Base-by-base conservation (phyloP, 2,888 invertebrate species). In the Cataglyphis cursor region DNA sequence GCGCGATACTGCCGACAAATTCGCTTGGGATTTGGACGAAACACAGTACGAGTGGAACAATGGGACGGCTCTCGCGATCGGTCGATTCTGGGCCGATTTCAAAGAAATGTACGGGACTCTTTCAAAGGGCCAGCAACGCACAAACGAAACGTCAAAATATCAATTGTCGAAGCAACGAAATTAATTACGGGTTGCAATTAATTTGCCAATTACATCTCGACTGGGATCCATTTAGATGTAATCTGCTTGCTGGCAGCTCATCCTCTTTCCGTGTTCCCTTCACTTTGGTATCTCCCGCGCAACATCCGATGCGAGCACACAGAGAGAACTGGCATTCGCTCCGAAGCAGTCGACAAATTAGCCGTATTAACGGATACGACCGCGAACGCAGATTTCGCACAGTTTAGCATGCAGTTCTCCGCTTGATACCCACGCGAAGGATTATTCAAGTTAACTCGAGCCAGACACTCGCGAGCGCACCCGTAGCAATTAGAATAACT, bases 211-310 rank as follows among this genome's bases (percentile, higher is more conserved):
- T 92, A 92, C 88, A 70, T 70, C 88, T 76, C 78, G 85, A 76
- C 84, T 87, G 87, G 84, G 90, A 89, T 91, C 91, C 88, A 91
- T 90, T 93, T 91, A 89, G 92, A 91, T 91, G 88, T 92, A 92
- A 92, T 92, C 91, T 88, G 89, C 82, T 88, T 82, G 92, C 84
- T 90, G 88, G 88, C 86, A 83, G 88, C 81, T 85, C 87, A 51
- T 48, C 81, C 75, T 75, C 74, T 82, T 80, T 64, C 81, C 48
- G 82, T n/a, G 48, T 65, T 51, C 38, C 80, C 61, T 64, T 54
- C 10, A 57, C 83, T 78, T 81, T 86, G 76, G 70, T 81, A 59
- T 85, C 88, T 85, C 76, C 81, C 44, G 83, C 82, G 83, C 68
- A 84, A 84, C 82, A 84, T 87, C 65, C 85, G 70, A 82, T 80